A percentile compares a stretch with the other conserved stretches of the same genome.
Conservation (phyloP, 2,797 vertebrate species). For the Prionace glauca region DNA sequence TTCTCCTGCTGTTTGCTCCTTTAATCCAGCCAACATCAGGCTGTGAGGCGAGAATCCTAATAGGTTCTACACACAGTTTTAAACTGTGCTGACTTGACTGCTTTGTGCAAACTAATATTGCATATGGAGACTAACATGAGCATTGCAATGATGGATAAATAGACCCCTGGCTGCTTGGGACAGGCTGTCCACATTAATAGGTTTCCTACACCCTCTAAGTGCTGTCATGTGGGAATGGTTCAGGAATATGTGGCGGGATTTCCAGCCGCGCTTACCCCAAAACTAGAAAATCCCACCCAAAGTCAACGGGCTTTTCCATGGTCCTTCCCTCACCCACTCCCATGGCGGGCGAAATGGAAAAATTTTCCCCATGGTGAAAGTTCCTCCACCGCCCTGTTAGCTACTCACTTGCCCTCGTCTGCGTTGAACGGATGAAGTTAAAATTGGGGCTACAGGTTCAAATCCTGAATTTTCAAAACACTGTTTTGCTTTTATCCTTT, state of each 20-base stretch:
- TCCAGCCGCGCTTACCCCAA: too few species aligned
- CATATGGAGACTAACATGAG: background rate
- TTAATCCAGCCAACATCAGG: background rate
- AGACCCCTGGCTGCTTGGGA: background rate
- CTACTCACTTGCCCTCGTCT: background rate
- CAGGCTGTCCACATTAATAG: background rate
- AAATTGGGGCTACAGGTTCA: background rate
- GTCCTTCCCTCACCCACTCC: too few species aligned
- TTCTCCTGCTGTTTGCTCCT: background rate
- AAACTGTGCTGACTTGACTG: too few species aligned
- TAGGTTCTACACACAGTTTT: background rate
- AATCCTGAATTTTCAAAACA: background rate
- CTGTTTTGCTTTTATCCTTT: background rate
- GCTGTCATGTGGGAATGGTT: background rate
- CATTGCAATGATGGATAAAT: background rate
- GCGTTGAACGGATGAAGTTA: background rate
- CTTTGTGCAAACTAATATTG: background rate
- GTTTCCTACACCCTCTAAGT: background rate
- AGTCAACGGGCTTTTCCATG: too few species aligned
- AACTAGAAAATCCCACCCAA: too few species aligned
- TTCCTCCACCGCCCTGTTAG: background rate
- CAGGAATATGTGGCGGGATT: background rate
- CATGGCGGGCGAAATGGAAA: too few species aligned
- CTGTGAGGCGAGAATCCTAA: background rate
- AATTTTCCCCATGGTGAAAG: background rate